Evolutionary conservation across 2,797 vertebrate species (phyloP).

Genomic region (Passerculus sandwichensis): DNA sequence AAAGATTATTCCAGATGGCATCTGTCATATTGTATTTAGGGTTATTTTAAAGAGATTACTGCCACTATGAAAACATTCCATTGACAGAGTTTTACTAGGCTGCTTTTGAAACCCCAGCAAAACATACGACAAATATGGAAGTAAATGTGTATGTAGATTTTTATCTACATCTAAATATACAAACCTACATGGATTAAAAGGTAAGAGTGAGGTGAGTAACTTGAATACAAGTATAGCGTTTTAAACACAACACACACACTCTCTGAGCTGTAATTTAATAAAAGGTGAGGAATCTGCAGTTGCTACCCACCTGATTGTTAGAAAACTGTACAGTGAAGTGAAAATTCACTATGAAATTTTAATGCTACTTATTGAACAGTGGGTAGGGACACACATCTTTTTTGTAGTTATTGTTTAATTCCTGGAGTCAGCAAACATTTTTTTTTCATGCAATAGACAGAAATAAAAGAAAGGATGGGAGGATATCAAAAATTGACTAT

Average conservation of each 20-base stretch:
- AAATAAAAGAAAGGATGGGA: constrained; percentile 44
- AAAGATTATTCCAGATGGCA: constrained; percentile 83
- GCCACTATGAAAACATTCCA: constrained; percentile 79
- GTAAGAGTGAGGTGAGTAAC: not conserved
- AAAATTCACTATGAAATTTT: constrained; percentile 49
- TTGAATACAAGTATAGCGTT: constrained; percentile 20
- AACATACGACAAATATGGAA: constrained; percentile 61
- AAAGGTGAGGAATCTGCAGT: constrained; percentile 35
- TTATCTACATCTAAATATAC: constrained; percentile 6
- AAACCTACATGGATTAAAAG: constrained; percentile 20
- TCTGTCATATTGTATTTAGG: constrained; percentile 83
- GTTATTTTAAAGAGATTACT: constrained; percentile 80
- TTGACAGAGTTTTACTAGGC: constrained; percentile 74
- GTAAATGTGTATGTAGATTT: not conserved
- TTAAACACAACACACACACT: not conserved
- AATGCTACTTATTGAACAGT: constrained; percentile 39
- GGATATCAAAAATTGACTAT: constrained; percentile 61
- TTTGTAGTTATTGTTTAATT: not conserved
- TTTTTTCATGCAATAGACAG: not conserved
- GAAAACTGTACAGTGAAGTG: constrained; percentile 45
- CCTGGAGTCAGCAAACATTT: not conserved
- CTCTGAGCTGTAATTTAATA: constrained; percentile 36
- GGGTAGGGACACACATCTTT: not conserved
- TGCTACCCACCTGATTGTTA: constrained; percentile 41
- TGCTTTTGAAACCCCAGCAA: constrained; percentile 67